A percentile compares a stretch with the other conserved stretches of the same genome.
Conservation (phyloP, 2,797 vertebrate species). For the Chelon auratus region DNA sequence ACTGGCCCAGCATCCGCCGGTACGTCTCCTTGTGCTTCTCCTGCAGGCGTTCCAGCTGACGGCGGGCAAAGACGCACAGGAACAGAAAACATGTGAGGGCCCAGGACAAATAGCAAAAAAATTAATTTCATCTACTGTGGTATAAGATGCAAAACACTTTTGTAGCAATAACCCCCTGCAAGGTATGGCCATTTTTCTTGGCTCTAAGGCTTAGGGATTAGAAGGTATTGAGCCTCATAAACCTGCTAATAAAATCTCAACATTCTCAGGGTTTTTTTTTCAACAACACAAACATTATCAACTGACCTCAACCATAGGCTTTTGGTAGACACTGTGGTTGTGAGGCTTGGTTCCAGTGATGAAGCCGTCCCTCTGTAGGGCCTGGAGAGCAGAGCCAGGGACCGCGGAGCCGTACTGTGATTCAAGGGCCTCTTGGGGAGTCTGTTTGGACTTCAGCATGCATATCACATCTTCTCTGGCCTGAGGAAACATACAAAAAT, state of each 20-base stretch:
- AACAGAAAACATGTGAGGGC: not conserved
- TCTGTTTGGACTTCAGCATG: constrained; percentile 91
- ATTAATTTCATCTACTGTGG: not conserved
- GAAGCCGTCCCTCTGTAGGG: constrained; percentile 90
- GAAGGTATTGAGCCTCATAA: not conserved
- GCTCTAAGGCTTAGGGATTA: not conserved
- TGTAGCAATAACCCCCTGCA: not conserved
- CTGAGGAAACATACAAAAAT: constrained; percentile 76
- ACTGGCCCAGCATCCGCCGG: constrained; percentile 95
- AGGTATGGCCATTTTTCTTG: constrained; percentile 1
- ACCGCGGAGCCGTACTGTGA: constrained; percentile 89
- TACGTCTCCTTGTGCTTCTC: constrained; percentile 97
- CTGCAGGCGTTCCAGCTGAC: constrained; percentile 94
- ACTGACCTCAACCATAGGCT: constrained; percentile 93
- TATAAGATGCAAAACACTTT: not conserved
- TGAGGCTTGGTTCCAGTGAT: constrained; percentile 85
- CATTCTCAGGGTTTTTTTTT: not conserved
- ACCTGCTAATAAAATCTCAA: not conserved
- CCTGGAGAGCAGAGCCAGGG: constrained; percentile 89
- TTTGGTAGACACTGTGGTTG: constrained; percentile 90
- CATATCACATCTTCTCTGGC: constrained; percentile 95
- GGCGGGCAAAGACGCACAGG: constrained; percentile 6
- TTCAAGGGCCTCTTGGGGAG: constrained; percentile 87
- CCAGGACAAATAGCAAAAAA: not conserved
- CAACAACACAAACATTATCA: not conserved